Percentiles rank a stretch among this genome's conserved stretches.
phyloP scores from a whole-genome alignment of 1,140 invertebrate species.

The Akabosia matsudoensis region DNA sequence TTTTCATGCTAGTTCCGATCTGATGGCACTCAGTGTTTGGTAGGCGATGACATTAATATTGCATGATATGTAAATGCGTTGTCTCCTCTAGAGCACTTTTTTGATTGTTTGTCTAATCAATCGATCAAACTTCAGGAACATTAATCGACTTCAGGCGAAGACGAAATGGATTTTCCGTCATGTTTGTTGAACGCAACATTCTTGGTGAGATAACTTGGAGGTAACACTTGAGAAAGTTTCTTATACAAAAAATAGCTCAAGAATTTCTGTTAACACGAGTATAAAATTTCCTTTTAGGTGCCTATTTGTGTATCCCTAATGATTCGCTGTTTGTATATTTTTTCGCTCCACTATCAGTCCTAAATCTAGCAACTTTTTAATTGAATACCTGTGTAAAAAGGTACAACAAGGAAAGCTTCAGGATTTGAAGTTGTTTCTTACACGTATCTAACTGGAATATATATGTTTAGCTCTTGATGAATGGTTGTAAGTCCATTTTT shows the following conservation, averaged over 20 bases:
- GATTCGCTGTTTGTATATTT: neutral
- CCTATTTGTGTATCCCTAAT: neutral
- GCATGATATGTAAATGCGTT: neutral
- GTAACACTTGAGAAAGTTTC: too few species aligned
- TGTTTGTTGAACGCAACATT: too few species aligned
- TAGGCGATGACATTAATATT: neutral
- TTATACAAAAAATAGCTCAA: too few species aligned
- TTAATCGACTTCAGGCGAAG: slow-evolving; percentile 29
- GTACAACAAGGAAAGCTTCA: too few species aligned
- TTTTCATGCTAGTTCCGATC: neutral
- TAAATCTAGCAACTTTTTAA: slow-evolving; percentile 10
- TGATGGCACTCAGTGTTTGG: neutral
- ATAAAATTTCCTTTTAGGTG: neutral
- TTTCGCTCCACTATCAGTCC: neutral
- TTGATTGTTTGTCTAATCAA: neutral
- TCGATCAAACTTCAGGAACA: slow-evolving; percentile 32
- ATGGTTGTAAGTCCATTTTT: neutral
- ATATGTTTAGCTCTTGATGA: neutral
- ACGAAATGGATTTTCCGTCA: too few species aligned
- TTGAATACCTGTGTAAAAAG: slow-evolving; percentile 17
- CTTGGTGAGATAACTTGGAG: too few species aligned
- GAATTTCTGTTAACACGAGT: too few species aligned
- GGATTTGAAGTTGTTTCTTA: too few species aligned
- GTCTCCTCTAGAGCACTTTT: neutral
- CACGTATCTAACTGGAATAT: too few species aligned